These are phyloP conservation scores for Cygnus atratus DNA, from an alignment of 2,113 vertebrate species.

Conservation along the genomic window DNA sequence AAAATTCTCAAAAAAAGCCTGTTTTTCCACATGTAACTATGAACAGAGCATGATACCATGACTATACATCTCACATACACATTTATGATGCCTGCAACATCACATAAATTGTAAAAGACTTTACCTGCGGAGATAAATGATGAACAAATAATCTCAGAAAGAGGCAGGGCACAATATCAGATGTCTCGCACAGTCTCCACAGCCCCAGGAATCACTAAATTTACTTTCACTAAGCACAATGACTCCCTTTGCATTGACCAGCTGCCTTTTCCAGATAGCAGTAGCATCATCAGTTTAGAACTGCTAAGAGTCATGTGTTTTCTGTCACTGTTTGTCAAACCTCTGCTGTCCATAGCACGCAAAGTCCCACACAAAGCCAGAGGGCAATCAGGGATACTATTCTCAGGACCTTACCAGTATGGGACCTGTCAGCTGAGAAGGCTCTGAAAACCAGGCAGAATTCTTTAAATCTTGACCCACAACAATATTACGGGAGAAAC, in stretches of 20 bases:
- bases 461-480: background rate
- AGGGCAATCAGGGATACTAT: background rate
- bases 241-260: background rate
- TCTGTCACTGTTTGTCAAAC: background rate
- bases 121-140: conserved; percentile 42
- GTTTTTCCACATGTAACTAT: fast-evolving
- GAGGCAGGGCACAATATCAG: background rate
- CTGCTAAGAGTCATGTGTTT: conserved; percentile 38
- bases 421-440: background rate
- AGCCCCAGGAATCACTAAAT: background rate
- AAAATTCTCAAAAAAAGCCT: background rate
- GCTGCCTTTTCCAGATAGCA: conserved; percentile 53
- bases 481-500: background rate
- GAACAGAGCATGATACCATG: fast-evolving
- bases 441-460: background rate
- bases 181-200: background rate
- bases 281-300: conserved; percentile 32
- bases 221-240: background rate
- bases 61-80: fast-evolving
- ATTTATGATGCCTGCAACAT: background rate
- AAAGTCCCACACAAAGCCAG: background rate
- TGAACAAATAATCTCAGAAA: background rate
- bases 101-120: background rate
- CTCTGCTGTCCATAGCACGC: background rate
- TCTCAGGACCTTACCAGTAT: background rate